Base-by-base conservation (phyloP, 1,140 invertebrate genomes). In the Galleria mellonella region DNA sequence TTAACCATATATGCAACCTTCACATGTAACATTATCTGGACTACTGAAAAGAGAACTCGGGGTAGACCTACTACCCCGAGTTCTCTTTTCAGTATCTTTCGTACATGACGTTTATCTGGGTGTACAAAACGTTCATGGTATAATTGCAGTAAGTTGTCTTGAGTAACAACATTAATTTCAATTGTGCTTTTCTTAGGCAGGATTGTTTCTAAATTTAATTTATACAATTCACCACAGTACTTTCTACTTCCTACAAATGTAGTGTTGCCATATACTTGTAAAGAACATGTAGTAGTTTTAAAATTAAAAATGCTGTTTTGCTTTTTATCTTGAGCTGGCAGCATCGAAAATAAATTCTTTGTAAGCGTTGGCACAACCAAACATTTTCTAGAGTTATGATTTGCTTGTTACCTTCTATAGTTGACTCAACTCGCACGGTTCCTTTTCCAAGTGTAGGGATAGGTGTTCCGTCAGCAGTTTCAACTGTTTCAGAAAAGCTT, bases 261-360 rank as follows among this genome's bases (percentile, higher is more conserved):
- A 9, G 7, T 8, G 9, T 14, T 5, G 3, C 32, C 32, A 5
- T 35, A 8, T 3, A n/a, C 4, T 14, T 3, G 0, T 6, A 14
- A 32, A 14, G 29, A 32, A 35, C 42, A 45, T 32, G 9, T n/a
- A 10, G 9, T 15, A 7, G 15, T 13, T 4, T 31, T 15, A 9
- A 41, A 50, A 14, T 15, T 7, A 14, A 50, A 49, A 32, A 39
- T 7, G 13, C 48, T 56, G 8, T 39, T 40, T 7, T 11, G 12
- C 2, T 4, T 13, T 9, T 41, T 38, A 13, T 51, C 53, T 13
- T 56, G 53, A 27, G 49, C 17, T 1, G 32, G 10, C 1, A 51
- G 43, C 9, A 51, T 39, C 4, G 53, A 56, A 32, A 56, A 56
- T 6, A 56, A 32, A 33, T 51, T 56, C 10, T 38, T 56, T 13